phyloP scores from a whole-genome alignment of 2,888 invertebrate species.

The Acanthosoma haemorrhoidale region DNA sequence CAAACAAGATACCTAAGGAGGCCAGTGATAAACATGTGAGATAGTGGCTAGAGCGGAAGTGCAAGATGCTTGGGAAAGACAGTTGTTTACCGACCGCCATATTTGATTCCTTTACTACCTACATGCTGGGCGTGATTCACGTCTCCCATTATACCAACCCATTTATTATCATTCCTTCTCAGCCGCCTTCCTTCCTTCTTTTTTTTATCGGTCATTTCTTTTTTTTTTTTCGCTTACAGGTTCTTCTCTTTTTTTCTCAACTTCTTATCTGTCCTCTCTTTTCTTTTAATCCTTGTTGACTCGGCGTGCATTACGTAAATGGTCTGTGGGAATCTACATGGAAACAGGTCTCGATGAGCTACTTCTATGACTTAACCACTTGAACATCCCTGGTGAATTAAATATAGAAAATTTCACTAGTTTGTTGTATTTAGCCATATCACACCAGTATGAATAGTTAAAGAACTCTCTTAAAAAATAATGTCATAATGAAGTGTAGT shows the following conservation, averaged over 20 bases:
- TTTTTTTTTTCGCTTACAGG: background rate
- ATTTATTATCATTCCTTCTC: slow-evolving; percentile 26
- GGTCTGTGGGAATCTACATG: background rate
- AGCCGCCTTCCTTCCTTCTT: slow-evolving; percentile 11
- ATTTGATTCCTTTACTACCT: slow-evolving; percentile 29
- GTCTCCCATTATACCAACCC: slow-evolving; percentile 25
- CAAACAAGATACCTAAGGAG: too few species aligned
- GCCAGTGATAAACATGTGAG: too few species aligned
- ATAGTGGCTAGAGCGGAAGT: background rate
- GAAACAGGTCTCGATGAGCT: too few species aligned
- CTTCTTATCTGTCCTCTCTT: background rate
- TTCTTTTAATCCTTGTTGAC: background rate
- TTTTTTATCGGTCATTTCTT: background rate
- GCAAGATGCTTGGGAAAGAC: background rate
- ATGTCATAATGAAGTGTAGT: too few species aligned
- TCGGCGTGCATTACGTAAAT: background rate
- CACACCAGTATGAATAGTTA: too few species aligned
- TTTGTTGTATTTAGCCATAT: too few species aligned
- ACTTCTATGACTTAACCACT: too few species aligned
- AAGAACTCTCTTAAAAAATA: too few species aligned
- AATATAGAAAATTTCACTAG: too few species aligned
- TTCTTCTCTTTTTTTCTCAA: background rate
- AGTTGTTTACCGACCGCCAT: slow-evolving; percentile 27
- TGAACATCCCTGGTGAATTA: too few species aligned
- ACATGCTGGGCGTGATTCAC: slow-evolving; percentile 26